phyloP scores from a whole-genome alignment of 2,113 vertebrate species.

The Xiphias gladius region DNA sequence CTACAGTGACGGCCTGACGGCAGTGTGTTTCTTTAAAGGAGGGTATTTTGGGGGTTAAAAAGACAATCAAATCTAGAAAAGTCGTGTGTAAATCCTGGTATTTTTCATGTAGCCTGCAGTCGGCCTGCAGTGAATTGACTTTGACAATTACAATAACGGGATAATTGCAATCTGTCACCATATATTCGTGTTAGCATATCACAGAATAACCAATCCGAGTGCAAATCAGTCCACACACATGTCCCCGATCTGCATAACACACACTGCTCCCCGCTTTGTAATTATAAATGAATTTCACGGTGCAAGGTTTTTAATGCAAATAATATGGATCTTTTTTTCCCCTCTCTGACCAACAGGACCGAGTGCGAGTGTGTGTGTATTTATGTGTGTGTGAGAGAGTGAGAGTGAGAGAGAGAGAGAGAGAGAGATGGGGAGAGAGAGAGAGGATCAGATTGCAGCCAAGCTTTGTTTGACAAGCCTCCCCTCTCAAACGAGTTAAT shows the following conservation, averaged over 20 bases:
- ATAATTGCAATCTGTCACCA: conserved; percentile 86
- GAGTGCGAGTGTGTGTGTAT: conserved; percentile 23
- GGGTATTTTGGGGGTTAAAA: conserved; percentile 11
- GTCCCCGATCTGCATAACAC: conserved; percentile 78
- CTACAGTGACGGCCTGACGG: conserved; percentile 11
- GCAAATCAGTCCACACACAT: conserved; percentile 74
- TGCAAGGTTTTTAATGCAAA: conserved; percentile 85
- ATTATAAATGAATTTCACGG: conserved; percentile 86
- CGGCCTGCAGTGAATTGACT: conserved; percentile 77
- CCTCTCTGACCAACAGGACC: conserved; percentile 59
- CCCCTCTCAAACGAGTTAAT: conserved; percentile 93
- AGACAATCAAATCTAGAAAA: neutral
- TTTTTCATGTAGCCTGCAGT: conserved; percentile 41
- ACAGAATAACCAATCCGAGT: conserved; percentile 78
- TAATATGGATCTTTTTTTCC: conserved; percentile 77
- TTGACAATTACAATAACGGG: conserved; percentile 85
- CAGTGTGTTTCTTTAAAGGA: conserved; percentile 2
- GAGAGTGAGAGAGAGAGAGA: conserved; percentile 18
- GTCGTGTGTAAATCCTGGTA: conserved; percentile 13
- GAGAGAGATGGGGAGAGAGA: conserved; percentile 22
- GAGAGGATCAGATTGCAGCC: conserved; percentile 81
- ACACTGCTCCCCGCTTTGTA: conserved; percentile 73
- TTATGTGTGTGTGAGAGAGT: conserved; percentile 20
- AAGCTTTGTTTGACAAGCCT: conserved; percentile 88
- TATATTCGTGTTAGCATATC: conserved; percentile 81